Evolutionary conservation across 2,888 invertebrate genomes (phyloP).

Genomic region (Mellilla xanthometata): DNA sequence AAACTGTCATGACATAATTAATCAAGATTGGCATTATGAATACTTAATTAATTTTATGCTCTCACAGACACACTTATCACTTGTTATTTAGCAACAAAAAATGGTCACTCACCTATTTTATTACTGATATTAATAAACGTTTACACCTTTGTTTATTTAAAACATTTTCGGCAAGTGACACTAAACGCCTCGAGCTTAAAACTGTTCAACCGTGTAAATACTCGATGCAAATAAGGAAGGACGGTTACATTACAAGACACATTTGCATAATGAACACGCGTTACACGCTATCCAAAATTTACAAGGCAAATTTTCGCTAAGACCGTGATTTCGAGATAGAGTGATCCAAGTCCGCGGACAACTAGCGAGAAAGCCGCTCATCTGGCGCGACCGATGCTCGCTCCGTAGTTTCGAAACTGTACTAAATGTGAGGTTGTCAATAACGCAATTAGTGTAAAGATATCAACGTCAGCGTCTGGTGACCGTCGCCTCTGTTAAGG

Average conservation of each 20-base stretch:
- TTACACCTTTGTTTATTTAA: conserved; percentile 25
- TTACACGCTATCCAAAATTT: conserved; percentile 17
- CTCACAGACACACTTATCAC: conserved; percentile 3
- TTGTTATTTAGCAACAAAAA: conserved; percentile 9
- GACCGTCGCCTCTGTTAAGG: conserved; percentile 65
- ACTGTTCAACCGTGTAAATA: conserved; percentile 47
- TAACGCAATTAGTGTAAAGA: conserved; percentile 79
- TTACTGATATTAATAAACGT: conserved; percentile 1
- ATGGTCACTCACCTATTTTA: conserved; percentile 1
- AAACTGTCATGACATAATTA: background rate
- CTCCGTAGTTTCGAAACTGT: conserved; percentile 52
- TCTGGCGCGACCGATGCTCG: conserved; percentile 29
- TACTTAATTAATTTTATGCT: background rate
- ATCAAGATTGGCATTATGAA: background rate
- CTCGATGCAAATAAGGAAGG: conserved; percentile 54
- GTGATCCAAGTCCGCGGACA: conserved; percentile 14
- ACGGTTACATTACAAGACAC: conserved; percentile 41
- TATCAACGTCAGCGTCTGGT: conserved; percentile 74
- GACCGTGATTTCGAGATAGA: conserved; percentile 10
- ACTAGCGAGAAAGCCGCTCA: conserved; percentile 24
- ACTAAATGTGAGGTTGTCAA: conserved; percentile 70
- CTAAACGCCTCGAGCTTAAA: conserved; percentile 29
- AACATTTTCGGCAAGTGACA: conserved; percentile 16
- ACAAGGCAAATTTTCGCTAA: conserved; percentile 20
- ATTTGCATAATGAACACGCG: conserved; percentile 58